These are phyloP conservation scores for Argyresthia albistria DNA, from an alignment of 2,888 invertebrate genomes.

Conservation along the genomic window DNA sequence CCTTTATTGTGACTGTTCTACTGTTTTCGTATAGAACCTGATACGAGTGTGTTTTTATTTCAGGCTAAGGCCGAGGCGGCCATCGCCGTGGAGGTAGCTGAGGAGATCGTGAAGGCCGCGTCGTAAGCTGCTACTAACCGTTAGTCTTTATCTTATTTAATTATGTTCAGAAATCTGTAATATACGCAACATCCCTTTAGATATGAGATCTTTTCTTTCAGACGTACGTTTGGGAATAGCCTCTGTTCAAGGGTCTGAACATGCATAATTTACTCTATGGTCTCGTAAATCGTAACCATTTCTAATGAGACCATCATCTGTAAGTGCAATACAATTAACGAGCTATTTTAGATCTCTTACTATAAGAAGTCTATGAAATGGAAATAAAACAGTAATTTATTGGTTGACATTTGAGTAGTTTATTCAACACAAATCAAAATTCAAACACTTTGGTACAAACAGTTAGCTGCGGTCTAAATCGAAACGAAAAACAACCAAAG, in stretches of 20 bases:
- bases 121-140: slow-evolving; percentile 31
- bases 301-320: no score
- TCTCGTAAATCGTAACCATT: no score
- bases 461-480: slow-evolving; percentile 57
- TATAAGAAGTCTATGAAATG: not conserved
- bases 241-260: no score
- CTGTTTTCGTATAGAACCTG: no score
- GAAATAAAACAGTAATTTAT: slow-evolving; percentile 39
- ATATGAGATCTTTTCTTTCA: slow-evolving; percentile 13
- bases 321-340: no score
- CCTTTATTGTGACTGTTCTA: no score
- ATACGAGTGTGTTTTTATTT: slow-evolving; percentile 16
- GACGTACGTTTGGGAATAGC: not conserved
- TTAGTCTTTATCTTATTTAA: slow-evolving; percentile 40
- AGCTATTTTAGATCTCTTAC: no score
- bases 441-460: slow-evolving; percentile 71
- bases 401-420: slow-evolving; percentile 67
- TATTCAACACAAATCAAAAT: slow-evolving; percentile 67
- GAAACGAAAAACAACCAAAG: slow-evolving; percentile 25
- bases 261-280: no score
- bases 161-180: slow-evolving; percentile 44
- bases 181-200: slow-evolving; percentile 27
- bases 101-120: slow-evolving; percentile 92
- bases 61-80: slow-evolving; percentile 90
- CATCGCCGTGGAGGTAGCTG: slow-evolving; percentile 94